Evolutionary conservation across 2,797 vertebrate genomes (phyloP), one percentile per base, ranked within the genome.

Genomic region (Gymnoscopelus microlampas): DNA sequence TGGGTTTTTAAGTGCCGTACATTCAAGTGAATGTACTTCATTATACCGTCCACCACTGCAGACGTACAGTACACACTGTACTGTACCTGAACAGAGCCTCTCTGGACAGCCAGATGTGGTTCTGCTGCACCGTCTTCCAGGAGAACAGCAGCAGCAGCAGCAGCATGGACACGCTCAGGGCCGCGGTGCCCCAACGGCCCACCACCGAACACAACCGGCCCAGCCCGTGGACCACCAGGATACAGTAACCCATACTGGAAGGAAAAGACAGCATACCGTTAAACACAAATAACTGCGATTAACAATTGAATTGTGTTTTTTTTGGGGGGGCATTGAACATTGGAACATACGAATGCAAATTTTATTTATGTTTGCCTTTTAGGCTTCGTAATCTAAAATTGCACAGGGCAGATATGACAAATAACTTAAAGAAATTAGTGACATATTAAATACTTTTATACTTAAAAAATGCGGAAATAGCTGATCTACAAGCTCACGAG

Each of bases 181-280:
- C 79, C 1, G 92, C 82, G 57, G 92, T 80, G 14, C 95, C 95
- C 86, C 94, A 95, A 0, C 95, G 95, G 48, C 93, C 94, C 49
- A 94, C 87, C 84, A 93, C 79, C 0, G 92, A 84, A 64, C 91
- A 94, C 65, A 99, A 91, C 60, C 94, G 94, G 76, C 93, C 95
- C 57, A 99, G 77, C 11, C 97, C 97, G 0, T 98, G 95, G 76
- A 95, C 94, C 71, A 97, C 93, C 81, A 99, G 95, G 85, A 99
- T 96, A 81, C 97, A 98, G 90, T 96, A 98, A 1, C 98, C 98
- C 97, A 99, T 98, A 79, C 98, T 99, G 85, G 9, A 68, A 24
- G 49, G 48, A n/a, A n/a, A 23, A 44, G 4, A 80, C 60, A 14
- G 14, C 3, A 19, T 19, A 19, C 19, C 1, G 26, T 29, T 29